Base-by-base conservation (phyloP, 1,140 invertebrate genomes). In the Magallana angulata region DNA sequence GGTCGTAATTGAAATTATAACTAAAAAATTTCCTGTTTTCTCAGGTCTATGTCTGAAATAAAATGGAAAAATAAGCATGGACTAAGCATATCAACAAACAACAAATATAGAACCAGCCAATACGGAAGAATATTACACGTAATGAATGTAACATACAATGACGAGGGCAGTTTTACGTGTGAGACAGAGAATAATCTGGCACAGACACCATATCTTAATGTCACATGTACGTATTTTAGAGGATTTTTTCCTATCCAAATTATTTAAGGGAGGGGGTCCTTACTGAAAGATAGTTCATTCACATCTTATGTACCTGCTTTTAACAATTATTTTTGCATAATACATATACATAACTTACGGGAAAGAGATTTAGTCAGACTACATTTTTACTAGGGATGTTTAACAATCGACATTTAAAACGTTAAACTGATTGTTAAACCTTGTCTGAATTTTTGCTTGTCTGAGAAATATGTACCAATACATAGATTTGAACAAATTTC, bases 21-120 rank as follows among this genome's bases (percentile, higher is more conserved):
- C 36, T 48, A 48, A 48, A 0, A 0, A 64, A 64, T 64, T 64
- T 64, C 7, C 16, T 48, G 36, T 48, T 18, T 64, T 64, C 18
- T 8, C 60, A 64, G 60, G 7, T 6, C 60, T 16, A 18, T 64
- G 7, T 18, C 60, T 64, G 60, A n/a, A n/a, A 64, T 64, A 64
- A 16, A 64, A 64, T 64, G 60, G 60, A 64, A 64, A 64, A 64
- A 64, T 18, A 64, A 64, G 14, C 16, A 64, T 64, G 60, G 60
- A n/a, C 16, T 18, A 3, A 16, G 14, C 60, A 64, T 64, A 64
- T 16, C 16, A 64, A 64, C 7, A 16, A 64, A 64, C 18, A 16
- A 64, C 7, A 64, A 7, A 6, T 64, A 64, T 16, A 64, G 7
- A 16, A 64, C 18, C 18, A 64, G 7, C 16, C 16, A 64, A 16